Evolutionary conservation across 2,888 invertebrate species (phyloP), one percentile per base, ranked within the genome.

Genomic region (Automeris io): DNA sequence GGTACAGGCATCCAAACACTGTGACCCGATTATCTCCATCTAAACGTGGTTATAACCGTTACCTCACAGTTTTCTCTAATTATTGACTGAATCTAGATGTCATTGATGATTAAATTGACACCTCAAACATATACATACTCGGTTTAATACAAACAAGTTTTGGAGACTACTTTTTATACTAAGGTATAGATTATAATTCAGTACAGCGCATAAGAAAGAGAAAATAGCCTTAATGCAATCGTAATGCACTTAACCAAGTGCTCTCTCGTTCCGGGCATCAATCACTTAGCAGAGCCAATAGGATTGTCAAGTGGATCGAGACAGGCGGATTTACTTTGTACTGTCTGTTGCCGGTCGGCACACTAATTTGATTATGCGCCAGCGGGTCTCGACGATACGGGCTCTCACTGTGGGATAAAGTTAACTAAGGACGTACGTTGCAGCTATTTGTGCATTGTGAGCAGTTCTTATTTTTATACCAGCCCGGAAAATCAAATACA

Each of bases 291-390:
- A 48, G 51, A 57, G 45, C 45, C 49, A 53, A 57, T 59, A 45
- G 37, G 42, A 46, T 54, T 49, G 51, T 51, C 41, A 43, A 49
- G 40, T 43, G 37, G 40, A 42, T 39, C 37, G 36, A 45, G 44
- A 44, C 40, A 26, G 34, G 33, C 40, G 45, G 37, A 41, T 47
- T 51, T 41, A 37, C 41, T 29, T 18, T 24, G 18, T 32, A 37
- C 33, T 18, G 25, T 25, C 24, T 37, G 25, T 34, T 18, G 25
- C 22, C 24, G 39, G 25, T 34, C 26, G 38, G 41, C 36, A 43
- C 37, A 55, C 49, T 66, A 61, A 66, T 59, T 57, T 55, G 54
- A 68, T 68, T 62, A 59, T 47, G 45, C 45, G 44, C 45, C 49
- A 51, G 45, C 45, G 41, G 45, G 46, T 53, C 54, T 48, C 38